These are phyloP conservation scores for Hyposoter didymator DNA, from an alignment of 2,888 invertebrate genomes.

Conservation along the genomic window DNA sequence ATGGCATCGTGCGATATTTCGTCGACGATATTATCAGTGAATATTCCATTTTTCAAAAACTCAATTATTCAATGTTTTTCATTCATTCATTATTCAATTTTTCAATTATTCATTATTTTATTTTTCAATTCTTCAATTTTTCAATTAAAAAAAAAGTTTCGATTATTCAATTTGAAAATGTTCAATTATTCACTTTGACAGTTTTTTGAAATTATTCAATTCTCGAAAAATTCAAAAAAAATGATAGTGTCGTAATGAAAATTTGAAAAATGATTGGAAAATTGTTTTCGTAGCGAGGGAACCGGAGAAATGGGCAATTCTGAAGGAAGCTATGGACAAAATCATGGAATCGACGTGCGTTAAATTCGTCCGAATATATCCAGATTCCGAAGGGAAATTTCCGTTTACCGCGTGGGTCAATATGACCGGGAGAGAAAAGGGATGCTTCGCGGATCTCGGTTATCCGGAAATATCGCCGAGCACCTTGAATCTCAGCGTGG, in stretches of 20 bases:
- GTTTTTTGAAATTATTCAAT: too few species aligned
- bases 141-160: too few species aligned
- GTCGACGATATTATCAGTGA: constrained; percentile 65
- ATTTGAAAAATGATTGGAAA: not conserved
- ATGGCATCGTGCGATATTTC: constrained; percentile 64
- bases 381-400: constrained; percentile 50
- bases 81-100: too few species aligned
- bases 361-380: constrained; percentile 63
- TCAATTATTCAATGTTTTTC: too few species aligned
- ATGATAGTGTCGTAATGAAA: not conserved
- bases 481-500: constrained; percentile 62
- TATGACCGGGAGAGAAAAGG: constrained; percentile 61
- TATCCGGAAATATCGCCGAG: constrained; percentile 48
- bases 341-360: constrained; percentile 65
- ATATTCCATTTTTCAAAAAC: not conserved
- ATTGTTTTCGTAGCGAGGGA: constrained; percentile 42
- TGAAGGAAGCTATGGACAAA: constrained; percentile 63
- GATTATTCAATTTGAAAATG: too few species aligned
- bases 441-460: constrained; percentile 69
- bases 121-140: too few species aligned
- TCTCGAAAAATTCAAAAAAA: not conserved
- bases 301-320: constrained; percentile 50
- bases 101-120: too few species aligned
- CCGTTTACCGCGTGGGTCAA: constrained; percentile 66
- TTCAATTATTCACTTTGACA: too few species aligned